phyloP scores from a whole-genome alignment of 1,140 invertebrate genomes.

The Dreissena polymorpha region DNA sequence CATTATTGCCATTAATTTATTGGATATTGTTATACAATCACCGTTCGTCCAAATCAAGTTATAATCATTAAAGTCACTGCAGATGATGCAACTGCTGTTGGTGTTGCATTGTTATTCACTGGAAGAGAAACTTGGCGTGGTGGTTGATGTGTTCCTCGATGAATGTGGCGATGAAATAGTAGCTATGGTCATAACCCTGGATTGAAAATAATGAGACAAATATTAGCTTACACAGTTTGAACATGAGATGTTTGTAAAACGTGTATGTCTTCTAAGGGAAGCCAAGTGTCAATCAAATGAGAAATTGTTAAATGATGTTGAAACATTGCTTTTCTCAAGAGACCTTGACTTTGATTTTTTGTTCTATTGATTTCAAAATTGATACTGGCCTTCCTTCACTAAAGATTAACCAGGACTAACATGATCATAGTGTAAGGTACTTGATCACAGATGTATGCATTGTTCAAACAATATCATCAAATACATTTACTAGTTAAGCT shows the following conservation, averaged over 20 bases:
- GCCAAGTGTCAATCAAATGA: background rate
- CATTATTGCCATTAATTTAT: too few species aligned
- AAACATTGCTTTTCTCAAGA: background rate
- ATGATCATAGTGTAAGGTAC: too few species aligned
- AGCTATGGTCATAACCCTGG: slow-evolving; percentile 96
- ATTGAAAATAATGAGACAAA: slow-evolving; percentile 50
- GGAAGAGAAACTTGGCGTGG: slow-evolving; percentile 85
- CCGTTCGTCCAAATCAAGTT: too few species aligned
- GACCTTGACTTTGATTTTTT: too few species aligned
- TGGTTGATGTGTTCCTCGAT: slow-evolving; percentile 96
- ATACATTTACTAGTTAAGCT: too few species aligned
- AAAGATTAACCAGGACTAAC: background rate
- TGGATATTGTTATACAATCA: too few species aligned
- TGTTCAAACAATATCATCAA: too few species aligned
- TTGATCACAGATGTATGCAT: too few species aligned
- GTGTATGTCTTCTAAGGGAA: background rate
- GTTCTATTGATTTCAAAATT: background rate
- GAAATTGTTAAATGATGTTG: background rate
- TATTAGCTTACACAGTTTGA: background rate
- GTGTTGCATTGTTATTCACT: slow-evolving; percentile 17
- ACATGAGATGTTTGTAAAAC: background rate
- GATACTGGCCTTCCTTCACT: background rate
- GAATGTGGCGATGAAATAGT: slow-evolving; percentile 93
- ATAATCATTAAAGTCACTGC: too few species aligned
- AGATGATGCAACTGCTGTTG: too few species aligned